Conservation (phyloP, 1,140 invertebrate species). For the Tetramorium simillimum region DNA sequence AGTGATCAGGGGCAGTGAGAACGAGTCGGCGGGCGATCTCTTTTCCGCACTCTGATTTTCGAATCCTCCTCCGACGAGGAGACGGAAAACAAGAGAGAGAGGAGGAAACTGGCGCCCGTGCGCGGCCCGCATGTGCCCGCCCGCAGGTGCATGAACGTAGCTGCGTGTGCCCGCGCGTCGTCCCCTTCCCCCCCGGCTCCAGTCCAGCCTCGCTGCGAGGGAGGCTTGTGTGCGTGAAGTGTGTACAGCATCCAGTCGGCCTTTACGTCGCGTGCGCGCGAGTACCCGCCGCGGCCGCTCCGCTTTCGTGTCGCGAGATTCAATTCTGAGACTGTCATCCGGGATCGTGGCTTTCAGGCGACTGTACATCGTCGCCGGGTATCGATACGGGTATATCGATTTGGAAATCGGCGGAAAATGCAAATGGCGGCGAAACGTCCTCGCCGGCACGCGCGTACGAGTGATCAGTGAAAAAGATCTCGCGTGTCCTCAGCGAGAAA, state of each 20-base stretch:
- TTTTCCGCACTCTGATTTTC: constrained; percentile 62
- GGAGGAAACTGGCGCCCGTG: background rate
- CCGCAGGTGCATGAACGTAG: constrained; percentile 20
- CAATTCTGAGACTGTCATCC: background rate
- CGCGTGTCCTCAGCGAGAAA: background rate
- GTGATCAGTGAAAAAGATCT: background rate
- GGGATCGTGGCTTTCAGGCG: background rate
- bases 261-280: constrained; percentile 48
- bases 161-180: background rate
- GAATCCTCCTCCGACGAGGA: constrained; percentile 4
- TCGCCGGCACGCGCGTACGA: too few species aligned
- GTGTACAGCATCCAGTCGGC: constrained; percentile 46
- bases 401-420: constrained; percentile 20
- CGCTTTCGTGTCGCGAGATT: background rate
- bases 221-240: constrained; percentile 18
- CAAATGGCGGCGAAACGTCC: constrained; percentile 17
- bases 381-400: background rate
- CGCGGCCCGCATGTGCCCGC: background rate
- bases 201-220: background rate
- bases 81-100: background rate
- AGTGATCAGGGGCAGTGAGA: constrained; percentile 49
- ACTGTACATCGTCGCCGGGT: too few species aligned
- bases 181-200: background rate
- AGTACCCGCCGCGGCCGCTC: too few species aligned
- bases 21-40: constrained; percentile 42